These are phyloP conservation scores for Bradypus variegatus DNA, from an alignment of 2,797 vertebrate species.

Conservation along the genomic window DNA sequence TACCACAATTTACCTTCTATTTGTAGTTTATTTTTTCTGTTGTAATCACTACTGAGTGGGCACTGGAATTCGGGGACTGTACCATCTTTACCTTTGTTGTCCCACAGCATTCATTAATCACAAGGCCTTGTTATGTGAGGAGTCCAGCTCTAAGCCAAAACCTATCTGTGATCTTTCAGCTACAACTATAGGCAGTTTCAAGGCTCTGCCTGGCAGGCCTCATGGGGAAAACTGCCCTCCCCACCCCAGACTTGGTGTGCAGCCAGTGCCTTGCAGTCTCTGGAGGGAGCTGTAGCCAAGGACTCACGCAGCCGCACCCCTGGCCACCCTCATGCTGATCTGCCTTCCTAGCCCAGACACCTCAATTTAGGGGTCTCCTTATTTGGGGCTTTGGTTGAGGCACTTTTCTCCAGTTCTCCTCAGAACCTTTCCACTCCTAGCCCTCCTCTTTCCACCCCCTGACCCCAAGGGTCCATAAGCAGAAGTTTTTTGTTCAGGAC, in stretches of 20 bases:
- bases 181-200: neutral
- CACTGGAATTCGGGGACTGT: neutral
- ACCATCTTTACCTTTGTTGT: neutral
- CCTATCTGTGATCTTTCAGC: neutral
- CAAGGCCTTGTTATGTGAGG: neutral
- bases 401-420: neutral
- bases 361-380: neutral
- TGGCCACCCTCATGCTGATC: neutral
- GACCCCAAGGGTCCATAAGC: accelerated
- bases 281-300: neutral
- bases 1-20: neutral
- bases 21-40: neutral
- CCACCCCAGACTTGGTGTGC: neutral
- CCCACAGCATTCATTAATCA: neutral
- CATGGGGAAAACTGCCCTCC: neutral
- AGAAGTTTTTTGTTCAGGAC: neutral
- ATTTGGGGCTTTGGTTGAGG: neutral
- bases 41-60: neutral
- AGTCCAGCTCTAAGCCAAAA: neutral
- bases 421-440: neutral
- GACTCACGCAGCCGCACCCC: neutral
- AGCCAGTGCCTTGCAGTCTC: neutral
- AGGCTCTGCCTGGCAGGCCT: neutral
- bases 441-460: neutral
- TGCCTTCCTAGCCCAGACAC: neutral